These are phyloP conservation scores for Pheosia tremula DNA, from an alignment of 2,888 invertebrate species.

Conservation along the genomic window DNA sequence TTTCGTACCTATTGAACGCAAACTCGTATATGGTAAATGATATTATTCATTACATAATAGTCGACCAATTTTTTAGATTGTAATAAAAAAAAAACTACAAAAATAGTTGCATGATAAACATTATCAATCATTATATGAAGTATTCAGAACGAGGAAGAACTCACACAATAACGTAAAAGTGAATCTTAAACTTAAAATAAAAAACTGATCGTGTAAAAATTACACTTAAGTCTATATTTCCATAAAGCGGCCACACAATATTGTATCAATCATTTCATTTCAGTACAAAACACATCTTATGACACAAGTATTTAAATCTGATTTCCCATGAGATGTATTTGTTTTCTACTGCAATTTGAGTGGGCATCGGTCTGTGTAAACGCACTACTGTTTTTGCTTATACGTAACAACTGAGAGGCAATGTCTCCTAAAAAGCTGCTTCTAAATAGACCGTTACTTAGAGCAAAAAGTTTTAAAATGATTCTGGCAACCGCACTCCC, in stretches of 20 bases:
- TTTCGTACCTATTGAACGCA: no score
- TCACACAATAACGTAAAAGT: no score
- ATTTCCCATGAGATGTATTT: constrained; percentile 16
- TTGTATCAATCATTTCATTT: not conserved
- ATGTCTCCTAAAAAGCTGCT: constrained; percentile 44
- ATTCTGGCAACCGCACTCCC: constrained; percentile 16
- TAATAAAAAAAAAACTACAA: no score
- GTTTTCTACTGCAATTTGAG: constrained; percentile 28
- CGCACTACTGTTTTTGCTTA: constrained; percentile 42
- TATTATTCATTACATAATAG: no score
- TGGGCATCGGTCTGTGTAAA: constrained; percentile 42
- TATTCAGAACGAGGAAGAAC: no score
- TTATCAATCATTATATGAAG: no score
- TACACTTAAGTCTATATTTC: not conserved
- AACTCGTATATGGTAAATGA: no score
- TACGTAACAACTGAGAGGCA: constrained; percentile 45
- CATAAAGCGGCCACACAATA: not conserved
- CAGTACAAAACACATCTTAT: constrained; percentile 14
- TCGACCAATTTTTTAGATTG: no score
- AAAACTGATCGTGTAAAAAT: not conserved
- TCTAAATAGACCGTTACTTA: constrained; percentile 53
- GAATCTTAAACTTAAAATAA: no score
- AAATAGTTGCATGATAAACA: no score
- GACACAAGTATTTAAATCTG: constrained; percentile 9
- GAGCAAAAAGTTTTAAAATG: constrained; percentile 47